A percentile compares a stretch with the other conserved stretches of the same genome.
Evolutionary conservation across 1,140 invertebrate genomes (phyloP).

Genomic region (Dinoponera quadriceps): DNA sequence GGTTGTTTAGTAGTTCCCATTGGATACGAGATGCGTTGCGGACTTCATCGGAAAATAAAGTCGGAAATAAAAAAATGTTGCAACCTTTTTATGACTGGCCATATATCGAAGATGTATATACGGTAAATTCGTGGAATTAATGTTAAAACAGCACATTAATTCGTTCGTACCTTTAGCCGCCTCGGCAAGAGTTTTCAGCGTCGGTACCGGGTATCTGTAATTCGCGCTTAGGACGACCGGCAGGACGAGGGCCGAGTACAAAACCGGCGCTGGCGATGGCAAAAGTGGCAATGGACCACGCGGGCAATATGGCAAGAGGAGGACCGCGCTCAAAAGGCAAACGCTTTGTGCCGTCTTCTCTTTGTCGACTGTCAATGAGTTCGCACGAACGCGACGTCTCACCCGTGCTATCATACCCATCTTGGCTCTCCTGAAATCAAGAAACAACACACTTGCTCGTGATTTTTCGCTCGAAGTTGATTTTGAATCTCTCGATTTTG

Average conservation of each 20-base stretch:
- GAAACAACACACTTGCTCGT: neutral
- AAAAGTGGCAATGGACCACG: constrained; percentile 87
- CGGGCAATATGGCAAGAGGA: constrained; percentile 88
- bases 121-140: neutral
- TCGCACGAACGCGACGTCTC: constrained; percentile 87
- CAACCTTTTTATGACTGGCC: too few species aligned
- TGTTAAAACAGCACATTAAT: neutral
- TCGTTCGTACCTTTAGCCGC: constrained; percentile 80
- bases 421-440: constrained; percentile 56
- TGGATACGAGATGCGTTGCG: too few species aligned
- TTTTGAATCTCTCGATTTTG: too few species aligned
- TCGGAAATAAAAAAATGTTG: too few species aligned
- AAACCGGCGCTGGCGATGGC: constrained; percentile 86
- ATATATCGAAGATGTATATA: too few species aligned
- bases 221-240: constrained; percentile 89
- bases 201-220: constrained; percentile 88
- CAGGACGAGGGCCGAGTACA: constrained; percentile 88
- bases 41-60: too few species aligned
- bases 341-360: constrained; percentile 90
- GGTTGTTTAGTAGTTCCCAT: too few species aligned
- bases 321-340: constrained; percentile 88
- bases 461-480: too few species aligned
- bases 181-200: constrained; percentile 83
- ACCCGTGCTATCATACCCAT: constrained; percentile 90
- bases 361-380: constrained; percentile 87